These are phyloP conservation scores for Drosophila arawakana DNA, from an alignment of 1,140 invertebrate genomes.

Conservation along the genomic window DNA sequence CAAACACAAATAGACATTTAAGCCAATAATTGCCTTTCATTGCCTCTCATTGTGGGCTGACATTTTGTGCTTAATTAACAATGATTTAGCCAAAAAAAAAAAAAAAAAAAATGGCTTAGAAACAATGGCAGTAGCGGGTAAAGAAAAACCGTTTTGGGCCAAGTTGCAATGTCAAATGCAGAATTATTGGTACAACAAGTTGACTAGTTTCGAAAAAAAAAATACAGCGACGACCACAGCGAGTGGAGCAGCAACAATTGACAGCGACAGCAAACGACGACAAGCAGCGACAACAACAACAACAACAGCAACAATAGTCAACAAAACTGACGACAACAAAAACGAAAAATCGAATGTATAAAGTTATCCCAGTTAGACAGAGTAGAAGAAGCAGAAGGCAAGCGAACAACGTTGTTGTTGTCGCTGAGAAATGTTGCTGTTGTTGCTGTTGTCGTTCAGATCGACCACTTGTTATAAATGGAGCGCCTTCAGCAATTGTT, in stretches of 20 bases:
- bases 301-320: constrained; percentile 28
- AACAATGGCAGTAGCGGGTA: constrained; percentile 21
- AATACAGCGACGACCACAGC: constrained; percentile 55
- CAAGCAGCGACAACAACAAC: constrained; percentile 16
- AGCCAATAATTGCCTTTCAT: constrained; percentile 12
- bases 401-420: neutral
- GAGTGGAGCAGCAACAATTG: constrained; percentile 34
- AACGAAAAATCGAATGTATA: constrained; percentile 33
- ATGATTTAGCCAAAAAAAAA: constrained; percentile 19
- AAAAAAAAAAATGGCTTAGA: constrained; percentile 15
- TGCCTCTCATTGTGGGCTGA: constrained; percentile 5
- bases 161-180: constrained; percentile 78
- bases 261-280: constrained; percentile 34
- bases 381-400: constrained; percentile 10
- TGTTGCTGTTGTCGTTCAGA: constrained; percentile 17
- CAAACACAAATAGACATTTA: constrained; percentile 4
- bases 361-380: constrained; percentile 20
- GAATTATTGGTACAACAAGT: constrained; percentile 77
- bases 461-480: constrained; percentile 76
- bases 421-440: neutral
- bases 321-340: constrained; percentile 2
- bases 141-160: constrained; percentile 58
- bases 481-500: constrained; percentile 55
- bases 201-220: constrained; percentile 62
- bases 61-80: constrained; percentile 54